Conservation (phyloP, 2,797 vertebrate species). For the Novumbra hubbsi region DNA sequence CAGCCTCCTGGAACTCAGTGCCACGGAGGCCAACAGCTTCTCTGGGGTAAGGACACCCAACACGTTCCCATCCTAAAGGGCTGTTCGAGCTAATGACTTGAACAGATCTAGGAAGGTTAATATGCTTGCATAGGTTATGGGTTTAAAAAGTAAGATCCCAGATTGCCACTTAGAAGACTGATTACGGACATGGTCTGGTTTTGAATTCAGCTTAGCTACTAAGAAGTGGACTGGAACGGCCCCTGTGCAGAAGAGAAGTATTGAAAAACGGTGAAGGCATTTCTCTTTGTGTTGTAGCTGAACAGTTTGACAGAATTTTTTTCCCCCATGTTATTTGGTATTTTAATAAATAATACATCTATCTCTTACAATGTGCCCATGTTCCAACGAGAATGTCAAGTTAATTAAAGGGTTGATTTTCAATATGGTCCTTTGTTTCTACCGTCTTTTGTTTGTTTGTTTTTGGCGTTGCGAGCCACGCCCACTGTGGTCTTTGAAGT, state of each 20-base stretch:
- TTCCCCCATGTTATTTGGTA: neutral
- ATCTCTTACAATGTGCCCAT: neutral
- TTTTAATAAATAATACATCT: neutral
- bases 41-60: conserved; percentile 80
- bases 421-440: neutral
- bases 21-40: conserved; percentile 78
- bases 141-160: no score
- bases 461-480: neutral
- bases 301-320: neutral
- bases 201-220: neutral
- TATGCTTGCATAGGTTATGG: no score
- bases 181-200: neutral
- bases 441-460: neutral
- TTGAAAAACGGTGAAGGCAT: neutral
- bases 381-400: neutral
- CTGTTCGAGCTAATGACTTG: neutral
- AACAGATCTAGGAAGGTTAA: no score
- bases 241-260: neutral
- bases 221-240: neutral
- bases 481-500: neutral
- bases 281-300: neutral
- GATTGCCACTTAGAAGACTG: neutral
- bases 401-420: neutral
- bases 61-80: neutral
- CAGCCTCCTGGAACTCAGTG: conserved; percentile 73